These are phyloP conservation scores for Aphelenchoides fujianensis DNA, from an alignment of 1,140 invertebrate species.

Conservation along the genomic window DNA sequence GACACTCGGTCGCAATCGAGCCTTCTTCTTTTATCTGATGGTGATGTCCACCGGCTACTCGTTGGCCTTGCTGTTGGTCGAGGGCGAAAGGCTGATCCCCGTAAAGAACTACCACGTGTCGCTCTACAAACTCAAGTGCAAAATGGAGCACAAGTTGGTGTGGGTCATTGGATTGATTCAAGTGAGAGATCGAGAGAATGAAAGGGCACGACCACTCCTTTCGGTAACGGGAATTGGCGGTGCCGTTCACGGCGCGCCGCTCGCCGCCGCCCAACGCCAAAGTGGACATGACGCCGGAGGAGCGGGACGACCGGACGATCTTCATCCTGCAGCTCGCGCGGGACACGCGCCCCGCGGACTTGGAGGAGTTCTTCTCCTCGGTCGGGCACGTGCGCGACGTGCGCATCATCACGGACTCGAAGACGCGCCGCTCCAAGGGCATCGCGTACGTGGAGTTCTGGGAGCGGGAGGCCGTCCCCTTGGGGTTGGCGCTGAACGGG, in stretches of 20 bases:
- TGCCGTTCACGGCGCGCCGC: slow-evolving; percentile 56
- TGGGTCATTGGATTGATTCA: slow-evolving; percentile 67
- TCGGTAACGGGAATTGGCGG: slow-evolving; percentile 51
- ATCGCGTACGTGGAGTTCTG: slow-evolving; percentile 99
- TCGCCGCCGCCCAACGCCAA: slow-evolving; percentile 57
- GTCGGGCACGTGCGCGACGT: slow-evolving; percentile 98
- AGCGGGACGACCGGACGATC: slow-evolving; percentile 92
- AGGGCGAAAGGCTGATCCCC: slow-evolving; percentile 41
- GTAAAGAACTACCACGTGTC: slow-evolving; percentile 63
- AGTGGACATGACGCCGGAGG: slow-evolving; percentile 82
- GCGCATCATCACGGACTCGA: slow-evolving; percentile 95
- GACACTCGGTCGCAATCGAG: no score
- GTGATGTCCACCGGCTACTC: neutral
- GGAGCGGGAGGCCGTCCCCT: slow-evolving; percentile 90
- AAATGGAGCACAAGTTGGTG: slow-evolving; percentile 63
- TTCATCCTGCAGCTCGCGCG: slow-evolving; percentile 91
- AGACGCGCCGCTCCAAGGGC: slow-evolving; percentile 95
- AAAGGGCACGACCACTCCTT: no score
- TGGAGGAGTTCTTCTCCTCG: slow-evolving; percentile 98
- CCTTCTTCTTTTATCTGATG: no score
- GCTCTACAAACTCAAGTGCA: slow-evolving; percentile 65
- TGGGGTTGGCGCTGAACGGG: slow-evolving; percentile 91
- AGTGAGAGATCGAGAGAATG: no score
- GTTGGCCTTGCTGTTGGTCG: slow-evolving; percentile 12
- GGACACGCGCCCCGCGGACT: slow-evolving; percentile 83